Conservation (phyloP, 2,888 invertebrate species). For the Eumacrocentrus americanus region DNA sequence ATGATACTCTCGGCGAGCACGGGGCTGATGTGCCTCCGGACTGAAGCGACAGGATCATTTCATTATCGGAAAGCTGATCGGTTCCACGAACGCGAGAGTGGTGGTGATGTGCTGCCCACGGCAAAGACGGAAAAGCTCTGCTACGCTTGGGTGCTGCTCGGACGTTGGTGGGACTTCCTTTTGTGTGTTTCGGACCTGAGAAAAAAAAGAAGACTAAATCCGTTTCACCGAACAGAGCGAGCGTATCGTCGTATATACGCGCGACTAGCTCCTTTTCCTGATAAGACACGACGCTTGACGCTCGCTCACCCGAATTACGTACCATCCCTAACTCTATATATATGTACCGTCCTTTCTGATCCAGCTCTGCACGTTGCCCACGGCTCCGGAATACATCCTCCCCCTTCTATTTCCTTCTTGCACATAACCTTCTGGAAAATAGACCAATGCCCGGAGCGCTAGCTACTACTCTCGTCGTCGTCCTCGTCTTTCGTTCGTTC, state of each 20-base stretch:
- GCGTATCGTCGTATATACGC: conserved; percentile 31
- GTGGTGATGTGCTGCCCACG: conserved; percentile 4
- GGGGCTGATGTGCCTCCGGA: background rate
- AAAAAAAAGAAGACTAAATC: conserved; percentile 30
- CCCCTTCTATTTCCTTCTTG: conserved; percentile 7
- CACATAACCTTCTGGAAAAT: conserved; percentile 11
- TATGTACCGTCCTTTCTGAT: conserved; percentile 5
- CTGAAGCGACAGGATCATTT: conserved; percentile 40
- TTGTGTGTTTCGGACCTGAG: conserved; percentile 26
- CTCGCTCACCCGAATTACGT: conserved; percentile 30
- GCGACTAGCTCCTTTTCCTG: conserved; percentile 19
- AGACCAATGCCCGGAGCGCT: conserved; percentile 23
- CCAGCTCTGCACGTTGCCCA: conserved; percentile 6
- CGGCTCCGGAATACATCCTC: conserved; percentile 11
- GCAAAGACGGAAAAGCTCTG: background rate
- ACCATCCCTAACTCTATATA: conserved; percentile 8
- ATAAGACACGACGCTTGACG: conserved; percentile 26
- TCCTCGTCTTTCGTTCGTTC: too few relatives aligned
- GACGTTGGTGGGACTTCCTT: conserved; percentile 29
- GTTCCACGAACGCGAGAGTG: too few relatives aligned
- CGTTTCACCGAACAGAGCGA: conserved; percentile 35
- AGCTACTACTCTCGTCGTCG: too few relatives aligned
- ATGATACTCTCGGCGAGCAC: conserved; percentile 26
- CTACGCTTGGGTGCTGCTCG: conserved; percentile 4
- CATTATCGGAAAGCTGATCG: conserved; percentile 46